Conservation (phyloP, 2,888 invertebrate genomes). For the Phortica okadai region DNA sequence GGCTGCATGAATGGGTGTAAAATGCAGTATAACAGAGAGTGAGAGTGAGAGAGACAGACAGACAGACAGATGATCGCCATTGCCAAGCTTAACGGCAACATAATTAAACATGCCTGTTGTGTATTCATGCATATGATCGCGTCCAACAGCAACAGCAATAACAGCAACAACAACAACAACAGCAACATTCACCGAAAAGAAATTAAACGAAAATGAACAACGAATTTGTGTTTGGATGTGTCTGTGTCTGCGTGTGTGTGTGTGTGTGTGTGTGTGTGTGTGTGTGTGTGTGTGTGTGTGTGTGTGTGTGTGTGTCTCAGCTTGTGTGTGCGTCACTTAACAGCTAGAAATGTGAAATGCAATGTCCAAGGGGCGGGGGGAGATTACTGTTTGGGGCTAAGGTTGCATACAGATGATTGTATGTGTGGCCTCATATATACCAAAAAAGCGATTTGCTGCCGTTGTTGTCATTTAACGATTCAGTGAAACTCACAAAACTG, state of each 20-base stretch:
- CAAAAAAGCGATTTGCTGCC: background rate
- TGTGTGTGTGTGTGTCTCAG: background rate
- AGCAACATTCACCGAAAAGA: background rate
- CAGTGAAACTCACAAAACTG: slow-evolving; percentile 56
- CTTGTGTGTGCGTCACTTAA: background rate
- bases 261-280: background rate
- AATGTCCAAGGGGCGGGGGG: no score
- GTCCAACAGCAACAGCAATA: slow-evolving; percentile 29
- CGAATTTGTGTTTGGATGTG: background rate
- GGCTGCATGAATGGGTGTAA: background rate
- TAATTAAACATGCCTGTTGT: slow-evolving; percentile 15
- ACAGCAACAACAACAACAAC: background rate
- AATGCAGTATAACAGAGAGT: background rate
- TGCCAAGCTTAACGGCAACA: background rate
- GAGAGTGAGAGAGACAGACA: background rate
- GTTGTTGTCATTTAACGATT: slow-evolving; percentile 40
- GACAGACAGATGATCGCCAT: background rate
- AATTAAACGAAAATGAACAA: background rate
- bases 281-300: background rate
- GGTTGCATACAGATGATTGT: background rate
- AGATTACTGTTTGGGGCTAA: no score
- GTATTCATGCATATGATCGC: slow-evolving; percentile 15
- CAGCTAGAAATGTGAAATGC: no score
- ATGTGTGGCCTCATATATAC: background rate
- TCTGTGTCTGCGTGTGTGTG: background rate